Conservation (phyloP, 2,888 invertebrate genomes). For the Sinohyriopsis cumingii region DNA sequence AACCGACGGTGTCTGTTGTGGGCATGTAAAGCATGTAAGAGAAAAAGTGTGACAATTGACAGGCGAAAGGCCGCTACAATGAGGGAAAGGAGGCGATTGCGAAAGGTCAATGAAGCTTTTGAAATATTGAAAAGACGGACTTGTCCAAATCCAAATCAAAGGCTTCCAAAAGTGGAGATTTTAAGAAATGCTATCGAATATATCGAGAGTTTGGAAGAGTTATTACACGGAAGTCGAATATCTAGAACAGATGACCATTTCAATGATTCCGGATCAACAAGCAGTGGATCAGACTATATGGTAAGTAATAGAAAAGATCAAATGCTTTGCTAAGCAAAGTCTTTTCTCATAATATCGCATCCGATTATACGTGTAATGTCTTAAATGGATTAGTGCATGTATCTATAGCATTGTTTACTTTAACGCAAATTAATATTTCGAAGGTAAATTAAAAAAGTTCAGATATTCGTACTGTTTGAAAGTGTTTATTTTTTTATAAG, state of each 20-base stretch:
- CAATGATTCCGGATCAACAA: slow-evolving; percentile 61
- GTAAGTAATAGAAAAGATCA: slow-evolving; percentile 37
- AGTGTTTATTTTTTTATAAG: too few relatives aligned
- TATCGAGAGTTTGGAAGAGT: slow-evolving; percentile 81
- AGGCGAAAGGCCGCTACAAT: slow-evolving; percentile 97
- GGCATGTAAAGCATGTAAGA: slow-evolving; percentile 97
- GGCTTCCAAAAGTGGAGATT: slow-evolving; percentile 98
- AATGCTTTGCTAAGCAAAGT: too few relatives aligned
- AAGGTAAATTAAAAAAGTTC: too few relatives aligned
- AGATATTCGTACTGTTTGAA: too few relatives aligned
- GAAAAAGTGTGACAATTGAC: slow-evolving; percentile 93
- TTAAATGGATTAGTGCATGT: too few relatives aligned
- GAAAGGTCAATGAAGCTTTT: slow-evolving; percentile 99
- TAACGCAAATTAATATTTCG: too few relatives aligned
- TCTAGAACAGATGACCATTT: slow-evolving; percentile 52
- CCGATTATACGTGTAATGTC: too few relatives aligned
- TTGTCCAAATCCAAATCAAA: slow-evolving; percentile 94
- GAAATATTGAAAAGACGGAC: slow-evolving; percentile 94
- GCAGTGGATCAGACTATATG: slow-evolving; percentile 65
- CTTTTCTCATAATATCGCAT: too few relatives aligned
- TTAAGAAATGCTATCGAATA: slow-evolving; percentile 97
- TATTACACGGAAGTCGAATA: slow-evolving; percentile 69
- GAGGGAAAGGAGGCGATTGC: slow-evolving; percentile 90
- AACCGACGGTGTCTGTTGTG: slow-evolving; percentile 88
- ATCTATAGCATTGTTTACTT: too few relatives aligned